Evolutionary conservation across 1,140 invertebrate genomes (phyloP).

Genomic region (Tetramorium simillimum): DNA sequence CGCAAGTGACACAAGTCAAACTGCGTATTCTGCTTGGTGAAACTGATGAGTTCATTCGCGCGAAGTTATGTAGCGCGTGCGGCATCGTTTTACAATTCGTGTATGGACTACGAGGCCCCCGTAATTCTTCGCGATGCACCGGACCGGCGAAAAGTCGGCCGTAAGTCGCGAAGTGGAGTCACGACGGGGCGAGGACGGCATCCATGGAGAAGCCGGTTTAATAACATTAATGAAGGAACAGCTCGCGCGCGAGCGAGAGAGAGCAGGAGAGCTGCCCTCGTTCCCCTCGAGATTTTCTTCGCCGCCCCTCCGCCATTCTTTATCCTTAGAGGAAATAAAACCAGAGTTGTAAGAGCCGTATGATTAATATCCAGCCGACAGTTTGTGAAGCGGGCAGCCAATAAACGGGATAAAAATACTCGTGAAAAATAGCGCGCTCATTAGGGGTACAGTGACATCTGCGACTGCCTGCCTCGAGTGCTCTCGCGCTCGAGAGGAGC

Average conservation of each 20-base stretch:
- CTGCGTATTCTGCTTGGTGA: not conserved
- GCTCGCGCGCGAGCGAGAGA: constrained; percentile 50
- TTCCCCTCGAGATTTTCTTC: constrained; percentile 19
- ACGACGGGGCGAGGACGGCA: constrained; percentile 1
- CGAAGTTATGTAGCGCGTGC: not conserved
- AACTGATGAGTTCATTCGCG: not conserved
- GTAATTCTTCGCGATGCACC: not conserved
- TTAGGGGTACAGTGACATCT: constrained; percentile 85
- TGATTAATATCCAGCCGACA: constrained; percentile 86
- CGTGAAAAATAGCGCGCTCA: constrained; percentile 86
- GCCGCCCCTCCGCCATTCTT: constrained; percentile 74
- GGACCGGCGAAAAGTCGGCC: constrained; percentile 45
- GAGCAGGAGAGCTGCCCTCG: not conserved
- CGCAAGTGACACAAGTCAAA: not conserved
- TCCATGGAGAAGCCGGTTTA: constrained; percentile 70
- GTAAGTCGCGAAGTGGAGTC: constrained; percentile 38
- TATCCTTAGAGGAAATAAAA: constrained; percentile 84
- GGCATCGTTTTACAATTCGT: not conserved
- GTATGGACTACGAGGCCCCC: not conserved
- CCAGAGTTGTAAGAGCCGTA: constrained; percentile 81
- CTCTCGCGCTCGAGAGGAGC: constrained; percentile 45
- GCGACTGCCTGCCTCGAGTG: constrained; percentile 78
- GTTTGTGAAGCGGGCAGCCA: constrained; percentile 85
- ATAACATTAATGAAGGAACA: constrained; percentile 79
- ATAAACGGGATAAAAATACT: constrained; percentile 86